A percentile compares a stretch with the other conserved stretches of the same genome.
Evolutionary conservation across 1,140 invertebrate genomes (phyloP).

Genomic region (Drosophila tropicalis): DNA sequence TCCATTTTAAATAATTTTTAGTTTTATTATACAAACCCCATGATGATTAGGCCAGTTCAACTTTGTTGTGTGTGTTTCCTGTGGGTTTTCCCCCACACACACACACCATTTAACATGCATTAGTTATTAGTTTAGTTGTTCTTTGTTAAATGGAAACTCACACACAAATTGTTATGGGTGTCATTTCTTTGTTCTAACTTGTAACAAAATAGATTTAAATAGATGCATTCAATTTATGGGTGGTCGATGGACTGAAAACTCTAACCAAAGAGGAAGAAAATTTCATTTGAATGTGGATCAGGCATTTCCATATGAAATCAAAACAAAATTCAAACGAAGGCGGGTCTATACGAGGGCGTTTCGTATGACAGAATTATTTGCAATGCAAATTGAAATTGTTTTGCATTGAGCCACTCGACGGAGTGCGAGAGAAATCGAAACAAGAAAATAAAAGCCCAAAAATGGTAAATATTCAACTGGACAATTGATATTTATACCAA

Average conservation of each 20-base stretch:
- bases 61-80: conserved; percentile 5
- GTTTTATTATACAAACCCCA: background rate
- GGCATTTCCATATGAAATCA: conserved; percentile 48
- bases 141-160: conserved; percentile 9
- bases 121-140: conserved; percentile 8
- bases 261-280: background rate
- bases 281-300: conserved; percentile 43
- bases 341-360: conserved; percentile 52
- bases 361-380: conserved; percentile 70
- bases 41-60: conserved; percentile 31
- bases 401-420: background rate
- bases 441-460: conserved; percentile 20
- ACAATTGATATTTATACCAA: conserved; percentile 74
- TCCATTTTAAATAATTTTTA: conserved; percentile 53
- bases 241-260: conserved; percentile 16
- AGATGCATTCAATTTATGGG: conserved; percentile 30
- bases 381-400: conserved; percentile 59
- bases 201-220: conserved; percentile 25
- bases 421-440: background rate
- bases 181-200: conserved; percentile 53
- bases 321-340: conserved; percentile 11
- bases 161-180: conserved; percentile 37
- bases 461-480: conserved; percentile 59
- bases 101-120: background rate
- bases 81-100: conserved; percentile 4